These are phyloP conservation scores for Orchesellides sinensis DNA, from an alignment of 2,888 invertebrate species.

Conservation along the genomic window DNA sequence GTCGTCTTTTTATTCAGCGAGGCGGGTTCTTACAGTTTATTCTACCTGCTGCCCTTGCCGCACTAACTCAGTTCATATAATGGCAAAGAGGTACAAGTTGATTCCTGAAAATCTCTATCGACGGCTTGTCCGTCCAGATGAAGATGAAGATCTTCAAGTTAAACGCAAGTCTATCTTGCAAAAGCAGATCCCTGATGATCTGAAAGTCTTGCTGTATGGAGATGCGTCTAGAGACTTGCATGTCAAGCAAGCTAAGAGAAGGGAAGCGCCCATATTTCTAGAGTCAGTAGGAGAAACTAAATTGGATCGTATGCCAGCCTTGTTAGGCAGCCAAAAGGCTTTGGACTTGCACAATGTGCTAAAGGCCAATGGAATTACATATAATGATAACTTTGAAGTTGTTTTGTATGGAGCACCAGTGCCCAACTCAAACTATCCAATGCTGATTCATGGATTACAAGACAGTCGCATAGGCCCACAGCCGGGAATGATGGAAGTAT, in stretches of 20 bases:
- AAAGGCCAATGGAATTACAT: neutral
- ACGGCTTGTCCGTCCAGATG: neutral
- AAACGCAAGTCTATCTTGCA: neutral
- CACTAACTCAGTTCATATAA: neutral
- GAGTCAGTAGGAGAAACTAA: neutral
- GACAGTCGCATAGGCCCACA: neutral
- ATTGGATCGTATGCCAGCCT: neutral
- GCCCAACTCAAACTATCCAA: neutral
- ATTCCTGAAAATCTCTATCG: constrained; percentile 2
- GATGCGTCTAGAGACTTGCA: neutral
- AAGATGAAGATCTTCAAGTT: neutral
- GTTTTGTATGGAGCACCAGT: neutral
- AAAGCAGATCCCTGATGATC: neutral
- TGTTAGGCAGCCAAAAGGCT: neutral
- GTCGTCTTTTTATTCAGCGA: constrained; percentile 26
- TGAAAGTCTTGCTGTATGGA: neutral
- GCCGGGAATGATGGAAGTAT: constrained; percentile 4
- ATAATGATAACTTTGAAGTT: constrained; percentile 10
- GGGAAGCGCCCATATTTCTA: neutral
- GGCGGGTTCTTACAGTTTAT: constrained; percentile 37
- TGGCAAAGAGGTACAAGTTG: constrained; percentile 22
- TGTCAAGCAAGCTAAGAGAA: neutral
- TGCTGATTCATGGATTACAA: neutral
- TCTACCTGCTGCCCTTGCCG: constrained; percentile 3
- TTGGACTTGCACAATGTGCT: neutral